Base-by-base conservation (phyloP, 2,113 vertebrate genomes). In the Uria aalge region DNA sequence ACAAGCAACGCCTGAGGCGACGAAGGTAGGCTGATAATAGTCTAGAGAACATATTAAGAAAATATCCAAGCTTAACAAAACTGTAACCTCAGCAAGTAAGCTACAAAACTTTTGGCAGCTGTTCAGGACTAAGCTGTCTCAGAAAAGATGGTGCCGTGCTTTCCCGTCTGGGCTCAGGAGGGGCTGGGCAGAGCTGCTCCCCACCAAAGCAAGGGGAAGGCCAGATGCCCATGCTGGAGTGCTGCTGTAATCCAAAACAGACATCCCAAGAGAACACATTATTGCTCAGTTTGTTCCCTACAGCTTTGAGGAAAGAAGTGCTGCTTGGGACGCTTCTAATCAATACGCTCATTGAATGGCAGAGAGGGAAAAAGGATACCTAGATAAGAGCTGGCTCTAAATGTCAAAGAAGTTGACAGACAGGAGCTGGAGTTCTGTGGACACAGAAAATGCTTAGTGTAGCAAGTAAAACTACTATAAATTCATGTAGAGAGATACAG, bases 211-310 rank as follows among this genome's bases (percentile, higher is more conserved):
- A 47, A 64, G 77, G 23, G 36, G 59, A 89, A 60, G 66, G 40
- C 8, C 27, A 78, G 64, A 47, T 0, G 3, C 29, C 22, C 3
- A 1, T 71, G 60, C 43, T 8, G 5, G 43, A 0, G 1, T 17
- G 56, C 13, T 66, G 72, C 57, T 85, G 75, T 53, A 53, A 48
- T 20, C 50, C 27, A 19, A 50, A 90, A 32, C 36, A 76, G 34
- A 56, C 2, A 38, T 7, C 1, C 0, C 57, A 38, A 38, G 36
- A 53, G n/a, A 48, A 68, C 2, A 63, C 1, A 0, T 3, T 3
- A 63, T 13, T n/a, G 81, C 38, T 75, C 69, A 52, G 11, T 40
- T 36, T 81, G 52, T 2, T 87, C 53, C 62, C 69, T 43, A 47
- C 47, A 75, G 73, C 64, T 89, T 6, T 30, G 43, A 4, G 3